Conservation (phyloP, 2,888 invertebrate genomes). For the Pachycephus smyrnensis region DNA sequence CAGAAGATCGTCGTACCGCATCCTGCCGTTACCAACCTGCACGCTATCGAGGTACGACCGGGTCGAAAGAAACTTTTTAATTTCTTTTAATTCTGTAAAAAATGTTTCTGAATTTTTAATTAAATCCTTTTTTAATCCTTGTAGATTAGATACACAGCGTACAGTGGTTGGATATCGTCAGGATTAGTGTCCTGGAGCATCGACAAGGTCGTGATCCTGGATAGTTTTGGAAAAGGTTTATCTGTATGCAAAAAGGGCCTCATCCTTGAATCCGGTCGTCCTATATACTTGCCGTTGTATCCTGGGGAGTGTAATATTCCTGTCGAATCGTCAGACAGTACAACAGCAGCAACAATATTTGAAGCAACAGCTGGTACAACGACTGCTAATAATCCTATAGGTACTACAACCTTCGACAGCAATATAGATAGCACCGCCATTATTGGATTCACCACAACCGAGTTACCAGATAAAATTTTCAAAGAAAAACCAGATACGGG, state of each 20-base stretch:
- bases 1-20: conserved; percentile 90
- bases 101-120: background rate
- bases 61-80: background rate
- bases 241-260: conserved; percentile 85
- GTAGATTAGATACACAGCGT: conserved; percentile 85
- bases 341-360: conserved; percentile 25
- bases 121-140: conserved; percentile 38
- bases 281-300: conserved; percentile 79
- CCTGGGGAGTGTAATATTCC: conserved; percentile 83
- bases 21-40: conserved; percentile 81
- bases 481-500: conserved; percentile 38
- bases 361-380: conserved; percentile 17
- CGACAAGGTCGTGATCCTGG: conserved; percentile 85
- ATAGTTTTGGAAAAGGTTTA: conserved; percentile 86
- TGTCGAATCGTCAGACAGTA: conserved; percentile 61
- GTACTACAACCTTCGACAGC: conserved; percentile 22
- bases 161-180: conserved; percentile 91
- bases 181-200: conserved; percentile 84
- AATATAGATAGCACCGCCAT: conserved; percentile 23
- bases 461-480: conserved; percentile 31
- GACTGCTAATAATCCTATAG: conserved; percentile 10
- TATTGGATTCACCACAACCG: conserved; percentile 19
- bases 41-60: conserved; percentile 60
- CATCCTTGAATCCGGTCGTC: conserved; percentile 78
- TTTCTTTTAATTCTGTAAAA: background rate